Conservation (phyloP, 2,113 vertebrate genomes). For the Ursus arctos region DNA sequence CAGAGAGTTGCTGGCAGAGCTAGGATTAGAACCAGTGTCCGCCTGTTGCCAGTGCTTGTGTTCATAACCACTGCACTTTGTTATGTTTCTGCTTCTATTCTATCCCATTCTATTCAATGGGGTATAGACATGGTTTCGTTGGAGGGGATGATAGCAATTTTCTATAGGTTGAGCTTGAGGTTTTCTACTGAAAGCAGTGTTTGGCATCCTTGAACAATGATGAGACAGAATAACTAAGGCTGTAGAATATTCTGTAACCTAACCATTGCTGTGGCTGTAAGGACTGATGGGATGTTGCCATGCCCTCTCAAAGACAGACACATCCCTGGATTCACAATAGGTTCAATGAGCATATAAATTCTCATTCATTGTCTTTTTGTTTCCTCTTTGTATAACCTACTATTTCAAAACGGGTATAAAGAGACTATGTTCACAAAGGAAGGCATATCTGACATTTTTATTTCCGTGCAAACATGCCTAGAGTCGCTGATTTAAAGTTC, state of each 20-base stretch:
- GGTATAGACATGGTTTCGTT: background rate
- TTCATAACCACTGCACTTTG: background rate
- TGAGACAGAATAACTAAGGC: conserved; percentile 67
- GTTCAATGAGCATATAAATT: conserved; percentile 68
- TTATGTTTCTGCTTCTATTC: background rate
- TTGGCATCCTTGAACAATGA: background rate
- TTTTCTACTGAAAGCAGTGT: conserved; percentile 41
- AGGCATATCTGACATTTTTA: conserved; percentile 11
- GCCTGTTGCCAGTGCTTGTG: too few species aligned
- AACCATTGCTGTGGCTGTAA: conserved; percentile 35
- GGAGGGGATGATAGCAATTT: conserved; percentile 46
- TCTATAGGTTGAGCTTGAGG: conserved; percentile 47
- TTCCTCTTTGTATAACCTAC: conserved; percentile 24
- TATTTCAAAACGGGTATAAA: conserved; percentile 45
- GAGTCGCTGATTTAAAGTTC: background rate
- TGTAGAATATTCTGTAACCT: conserved; percentile 48
- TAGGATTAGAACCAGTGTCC: background rate
- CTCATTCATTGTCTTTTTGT: conserved; percentile 72
- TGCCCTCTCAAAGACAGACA: conserved; percentile 67
- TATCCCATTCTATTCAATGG: background rate
- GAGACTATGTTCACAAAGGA: conserved; percentile 57
- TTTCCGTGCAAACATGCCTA: conserved; percentile 6
- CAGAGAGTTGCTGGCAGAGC: background rate
- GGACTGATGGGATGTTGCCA: conserved; percentile 63
- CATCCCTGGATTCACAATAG: conserved; percentile 33